A percentile compares a stretch with the other conserved stretches of the same genome.
These are phyloP conservation scores for Semicossyphus pulcher DNA, from an alignment of 2,113 vertebrate genomes.

Conservation along the genomic window DNA sequence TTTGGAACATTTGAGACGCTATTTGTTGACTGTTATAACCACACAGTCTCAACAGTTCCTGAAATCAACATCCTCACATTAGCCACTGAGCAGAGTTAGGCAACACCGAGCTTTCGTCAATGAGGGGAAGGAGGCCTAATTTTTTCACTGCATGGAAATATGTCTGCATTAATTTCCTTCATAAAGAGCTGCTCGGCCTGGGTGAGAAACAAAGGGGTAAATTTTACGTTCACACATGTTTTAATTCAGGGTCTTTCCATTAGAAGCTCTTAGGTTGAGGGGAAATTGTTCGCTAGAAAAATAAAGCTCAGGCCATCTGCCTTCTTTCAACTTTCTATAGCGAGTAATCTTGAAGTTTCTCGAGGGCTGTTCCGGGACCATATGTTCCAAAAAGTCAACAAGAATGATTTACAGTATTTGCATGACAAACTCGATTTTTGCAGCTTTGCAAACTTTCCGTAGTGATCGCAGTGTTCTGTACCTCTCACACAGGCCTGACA, in stretches of 20 bases:
- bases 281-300: conserved; percentile 79
- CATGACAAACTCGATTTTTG: conserved; percentile 43
- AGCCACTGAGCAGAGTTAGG: conserved; percentile 65
- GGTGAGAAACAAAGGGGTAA: conserved; percentile 66
- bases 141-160: conserved; percentile 70
- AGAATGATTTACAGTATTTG: conserved; percentile 60
- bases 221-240: conserved; percentile 80
- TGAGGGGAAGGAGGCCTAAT: conserved; percentile 37
- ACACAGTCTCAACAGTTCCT: conserved; percentile 58
- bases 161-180: conserved; percentile 67
- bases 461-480: conserved; percentile 19
- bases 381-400: conserved; percentile 67
- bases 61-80: conserved; percentile 60
- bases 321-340: conserved; percentile 72
- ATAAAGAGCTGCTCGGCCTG: conserved; percentile 61
- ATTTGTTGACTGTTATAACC: conserved; percentile 64
- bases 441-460: conserved; percentile 31
- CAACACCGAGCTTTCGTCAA: conserved; percentile 40
- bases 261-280: conserved; percentile 68
- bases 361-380: conserved; percentile 37
- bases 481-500: conserved; percentile 62
- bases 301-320: conserved; percentile 78
- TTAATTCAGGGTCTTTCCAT: conserved; percentile 79
- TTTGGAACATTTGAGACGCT: conserved; percentile 60
- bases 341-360: conserved; percentile 61